Evolutionary conservation across 2,113 vertebrate species (phyloP).

Genomic region (Menura novaehollandiae): DNA sequence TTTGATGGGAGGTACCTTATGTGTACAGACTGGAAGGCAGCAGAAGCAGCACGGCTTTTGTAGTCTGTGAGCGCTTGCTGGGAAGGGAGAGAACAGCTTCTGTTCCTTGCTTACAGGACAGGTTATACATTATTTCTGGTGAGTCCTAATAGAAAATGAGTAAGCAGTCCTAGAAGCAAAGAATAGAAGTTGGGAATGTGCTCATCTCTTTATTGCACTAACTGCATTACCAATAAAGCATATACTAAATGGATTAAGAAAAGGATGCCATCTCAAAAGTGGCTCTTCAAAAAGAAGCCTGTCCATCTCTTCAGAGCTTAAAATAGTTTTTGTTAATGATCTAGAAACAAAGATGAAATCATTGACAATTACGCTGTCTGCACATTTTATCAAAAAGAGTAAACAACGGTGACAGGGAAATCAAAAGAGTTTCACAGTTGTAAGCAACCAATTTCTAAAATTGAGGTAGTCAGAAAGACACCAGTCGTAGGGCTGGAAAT

Average conservation of each 20-base stretch:
- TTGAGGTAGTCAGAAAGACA: background rate
- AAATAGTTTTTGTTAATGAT: background rate
- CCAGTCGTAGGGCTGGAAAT: background rate
- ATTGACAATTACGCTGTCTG: background rate
- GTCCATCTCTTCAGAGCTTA: background rate
- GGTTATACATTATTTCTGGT: background rate
- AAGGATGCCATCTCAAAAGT: background rate
- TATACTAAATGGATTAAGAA: background rate
- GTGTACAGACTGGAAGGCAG: background rate
- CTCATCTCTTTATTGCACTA: background rate
- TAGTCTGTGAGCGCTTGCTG: fast-evolving
- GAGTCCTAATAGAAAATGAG: background rate
- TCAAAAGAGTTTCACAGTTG: background rate
- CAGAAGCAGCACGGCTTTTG: background rate
- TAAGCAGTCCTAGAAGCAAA: background rate
- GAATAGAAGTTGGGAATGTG: background rate
- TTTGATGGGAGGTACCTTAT: background rate
- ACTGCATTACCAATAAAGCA: background rate
- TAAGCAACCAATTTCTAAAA: background rate
- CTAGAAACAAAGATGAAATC: background rate
- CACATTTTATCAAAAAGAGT: background rate
- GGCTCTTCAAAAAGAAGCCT: background rate
- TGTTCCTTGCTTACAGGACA: background rate
- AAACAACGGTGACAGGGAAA: background rate
- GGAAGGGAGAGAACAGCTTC: background rate